A percentile compares a stretch with the other conserved stretches of the same genome.
Evolutionary conservation across 1,140 invertebrate species (phyloP).

Genomic region (Subanguina moxae): DNA sequence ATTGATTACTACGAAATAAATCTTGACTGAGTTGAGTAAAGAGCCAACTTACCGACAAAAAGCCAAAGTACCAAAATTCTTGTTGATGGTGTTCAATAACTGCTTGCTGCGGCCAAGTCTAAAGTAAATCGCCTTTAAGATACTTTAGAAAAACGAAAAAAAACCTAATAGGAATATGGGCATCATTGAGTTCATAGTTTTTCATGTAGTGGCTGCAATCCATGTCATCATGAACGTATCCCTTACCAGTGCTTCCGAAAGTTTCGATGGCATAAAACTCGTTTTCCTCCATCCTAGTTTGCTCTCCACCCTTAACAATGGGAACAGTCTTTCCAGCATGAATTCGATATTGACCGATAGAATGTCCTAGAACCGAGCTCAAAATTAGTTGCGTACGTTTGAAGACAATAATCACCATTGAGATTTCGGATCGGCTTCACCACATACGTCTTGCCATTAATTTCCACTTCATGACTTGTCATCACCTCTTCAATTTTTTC

Average conservation of each 20-base stretch:
- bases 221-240: slow-evolving; percentile 95
- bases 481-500: slow-evolving; percentile 95
- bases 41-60: no score
- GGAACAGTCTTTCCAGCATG: slow-evolving; percentile 99
- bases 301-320: slow-evolving; percentile 96
- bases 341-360: slow-evolving; percentile 91
- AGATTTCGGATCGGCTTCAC: slow-evolving; percentile 93
- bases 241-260: slow-evolving; percentile 94
- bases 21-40: no score
- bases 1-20: no score
- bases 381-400: not conserved
- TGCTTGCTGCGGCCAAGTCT: slow-evolving; percentile 70
- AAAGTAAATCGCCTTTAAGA: no score
- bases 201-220: slow-evolving; percentile 99
- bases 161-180: slow-evolving; percentile 52
- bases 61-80: slow-evolving; percentile 93
- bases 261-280: slow-evolving; percentile 82
- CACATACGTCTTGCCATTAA: slow-evolving; percentile 92
- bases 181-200: slow-evolving; percentile 83
- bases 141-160: no score
- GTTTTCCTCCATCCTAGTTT: slow-evolving; percentile 82
- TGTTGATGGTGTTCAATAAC: slow-evolving; percentile 88
- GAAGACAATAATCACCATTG: slow-evolving; percentile 43
- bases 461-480: slow-evolving; percentile 97
- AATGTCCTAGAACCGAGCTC: slow-evolving; percentile 80